Evolutionary conservation across 2,888 invertebrate genomes (phyloP).

Genomic region (Leptarthrus brevirostris): DNA sequence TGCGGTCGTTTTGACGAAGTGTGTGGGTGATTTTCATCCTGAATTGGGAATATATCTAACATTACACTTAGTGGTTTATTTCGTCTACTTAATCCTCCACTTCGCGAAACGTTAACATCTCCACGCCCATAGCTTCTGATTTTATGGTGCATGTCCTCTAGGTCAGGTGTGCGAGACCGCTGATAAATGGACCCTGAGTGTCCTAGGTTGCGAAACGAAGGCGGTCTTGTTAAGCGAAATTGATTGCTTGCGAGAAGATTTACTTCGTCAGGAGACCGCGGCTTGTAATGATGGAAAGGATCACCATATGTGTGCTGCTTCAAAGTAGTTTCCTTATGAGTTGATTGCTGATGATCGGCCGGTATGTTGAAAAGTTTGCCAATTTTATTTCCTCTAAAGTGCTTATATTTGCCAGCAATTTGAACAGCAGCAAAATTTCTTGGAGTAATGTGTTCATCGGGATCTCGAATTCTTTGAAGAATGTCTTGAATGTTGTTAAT

Average conservation of each 20-base stretch:
- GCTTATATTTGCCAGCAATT: constrained; percentile 64
- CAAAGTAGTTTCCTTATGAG: constrained; percentile 53
- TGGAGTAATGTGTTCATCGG: constrained; percentile 3
- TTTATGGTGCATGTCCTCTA: constrained; percentile 50
- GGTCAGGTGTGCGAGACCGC: constrained; percentile 13
- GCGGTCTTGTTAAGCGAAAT: constrained; percentile 49
- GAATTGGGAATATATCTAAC: constrained; percentile 74
- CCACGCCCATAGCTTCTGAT: constrained; percentile 43
- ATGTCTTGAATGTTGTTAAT: constrained; percentile 66
- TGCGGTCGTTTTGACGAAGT: constrained; percentile 59
- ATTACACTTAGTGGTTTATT: constrained; percentile 74
- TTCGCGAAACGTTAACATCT: neutral
- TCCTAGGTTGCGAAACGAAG: neutral
- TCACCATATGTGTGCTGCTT: constrained; percentile 63
- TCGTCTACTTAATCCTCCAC: constrained; percentile 31
- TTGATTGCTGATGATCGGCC: constrained; percentile 48
- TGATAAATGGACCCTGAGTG: neutral
- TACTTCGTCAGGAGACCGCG: constrained; percentile 78
- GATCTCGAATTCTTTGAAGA: constrained; percentile 56
- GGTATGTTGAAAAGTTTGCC: constrained; percentile 62
- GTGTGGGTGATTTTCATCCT: constrained; percentile 59
- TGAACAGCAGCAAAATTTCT: constrained; percentile 62
- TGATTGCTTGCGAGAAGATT: constrained; percentile 76
- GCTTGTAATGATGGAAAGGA: constrained; percentile 78
- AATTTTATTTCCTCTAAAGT: constrained; percentile 63